These are phyloP conservation scores for Greenwoodochromis staneri DNA, from an alignment of 2,113 vertebrate species.

Conservation along the genomic window DNA sequence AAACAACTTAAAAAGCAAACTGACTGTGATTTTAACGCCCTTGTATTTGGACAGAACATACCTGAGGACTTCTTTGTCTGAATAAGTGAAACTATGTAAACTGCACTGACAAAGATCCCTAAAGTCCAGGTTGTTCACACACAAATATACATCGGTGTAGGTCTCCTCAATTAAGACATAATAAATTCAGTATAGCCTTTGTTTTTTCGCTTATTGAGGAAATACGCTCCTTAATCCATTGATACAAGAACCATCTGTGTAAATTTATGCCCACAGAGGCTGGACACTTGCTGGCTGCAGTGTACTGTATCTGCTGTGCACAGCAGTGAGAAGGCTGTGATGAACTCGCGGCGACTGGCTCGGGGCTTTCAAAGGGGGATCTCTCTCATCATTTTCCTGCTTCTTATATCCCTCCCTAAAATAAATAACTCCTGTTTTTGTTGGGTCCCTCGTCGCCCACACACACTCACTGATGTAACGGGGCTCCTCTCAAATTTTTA, in stretches of 20 bases:
- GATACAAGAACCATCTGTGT: constrained; percentile 76
- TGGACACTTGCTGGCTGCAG: constrained; percentile 35
- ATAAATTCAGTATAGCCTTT: constrained; percentile 63
- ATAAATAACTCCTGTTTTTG: constrained; percentile 43
- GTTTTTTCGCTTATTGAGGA: constrained; percentile 60
- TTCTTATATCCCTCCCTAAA: constrained; percentile 17
- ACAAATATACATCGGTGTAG: constrained; percentile 67
- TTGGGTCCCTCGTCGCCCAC: constrained; percentile 6
- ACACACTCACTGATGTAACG: background rate
- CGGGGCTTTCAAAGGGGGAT: constrained; percentile 27
- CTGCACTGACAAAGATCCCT: constrained; percentile 18
- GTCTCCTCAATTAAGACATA: constrained; percentile 68
- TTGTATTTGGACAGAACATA: background rate
- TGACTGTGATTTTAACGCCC: background rate
- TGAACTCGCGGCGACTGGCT: constrained; percentile 5
- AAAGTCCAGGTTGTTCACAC: constrained; percentile 18
- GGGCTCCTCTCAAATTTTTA: background rate
- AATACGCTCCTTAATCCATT: constrained; percentile 67
- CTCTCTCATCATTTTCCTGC: constrained; percentile 38
- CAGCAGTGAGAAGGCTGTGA: background rate
- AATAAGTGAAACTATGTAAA: constrained; percentile 6
- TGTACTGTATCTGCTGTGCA: constrained; percentile 46
- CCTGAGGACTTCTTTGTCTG: constrained; percentile 24
- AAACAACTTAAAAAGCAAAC: background rate
- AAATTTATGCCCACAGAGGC: constrained; percentile 62